phyloP scores from a whole-genome alignment of 2,888 invertebrate genomes.

The Dorcus parallelipipedus region DNA sequence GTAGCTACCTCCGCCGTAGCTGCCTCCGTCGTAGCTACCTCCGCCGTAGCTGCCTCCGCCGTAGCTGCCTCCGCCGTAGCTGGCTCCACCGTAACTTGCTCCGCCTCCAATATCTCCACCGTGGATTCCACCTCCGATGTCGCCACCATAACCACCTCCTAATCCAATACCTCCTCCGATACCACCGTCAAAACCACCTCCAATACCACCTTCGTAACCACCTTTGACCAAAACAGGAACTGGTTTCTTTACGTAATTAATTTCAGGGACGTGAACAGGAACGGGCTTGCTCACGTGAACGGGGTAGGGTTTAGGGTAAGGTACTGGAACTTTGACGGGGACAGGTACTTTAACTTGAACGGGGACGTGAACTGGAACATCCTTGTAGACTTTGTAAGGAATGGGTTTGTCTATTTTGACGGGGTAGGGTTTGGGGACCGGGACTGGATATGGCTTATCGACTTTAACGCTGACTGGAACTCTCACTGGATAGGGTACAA shows the following conservation, averaged over 20 bases:
- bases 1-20: too few relatives aligned
- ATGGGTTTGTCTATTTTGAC: conserved; percentile 52
- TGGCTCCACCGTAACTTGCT: too few relatives aligned
- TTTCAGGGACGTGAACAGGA: conserved; percentile 48
- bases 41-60: too few relatives aligned
- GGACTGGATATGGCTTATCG: conserved; percentile 48
- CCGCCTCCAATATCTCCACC: too few relatives aligned
- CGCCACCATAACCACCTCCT: conserved; percentile 4
- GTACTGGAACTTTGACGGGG: conserved; percentile 49
- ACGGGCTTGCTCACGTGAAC: conserved; percentile 48
- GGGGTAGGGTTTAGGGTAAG: conserved; percentile 39
- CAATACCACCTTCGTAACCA: conserved; percentile 9
- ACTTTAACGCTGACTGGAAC: conserved; percentile 24
- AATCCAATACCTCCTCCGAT: conserved; percentile 31
- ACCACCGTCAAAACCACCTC: conserved; percentile 9
- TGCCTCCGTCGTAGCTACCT: too few relatives aligned
- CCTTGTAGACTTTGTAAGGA: conserved; percentile 52
- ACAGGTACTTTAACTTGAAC: conserved; percentile 42
- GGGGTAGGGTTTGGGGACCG: conserved; percentile 48
- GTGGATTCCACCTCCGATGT: neutral
- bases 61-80: too few relatives aligned
- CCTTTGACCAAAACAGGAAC: conserved; percentile 29
- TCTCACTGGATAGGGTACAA: conserved; percentile 54
- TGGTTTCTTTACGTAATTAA: conserved; percentile 45
- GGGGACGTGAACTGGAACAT: conserved; percentile 45